Conservation (phyloP, 2,113 vertebrate species). For the Ptychochromis oligacanthus region DNA sequence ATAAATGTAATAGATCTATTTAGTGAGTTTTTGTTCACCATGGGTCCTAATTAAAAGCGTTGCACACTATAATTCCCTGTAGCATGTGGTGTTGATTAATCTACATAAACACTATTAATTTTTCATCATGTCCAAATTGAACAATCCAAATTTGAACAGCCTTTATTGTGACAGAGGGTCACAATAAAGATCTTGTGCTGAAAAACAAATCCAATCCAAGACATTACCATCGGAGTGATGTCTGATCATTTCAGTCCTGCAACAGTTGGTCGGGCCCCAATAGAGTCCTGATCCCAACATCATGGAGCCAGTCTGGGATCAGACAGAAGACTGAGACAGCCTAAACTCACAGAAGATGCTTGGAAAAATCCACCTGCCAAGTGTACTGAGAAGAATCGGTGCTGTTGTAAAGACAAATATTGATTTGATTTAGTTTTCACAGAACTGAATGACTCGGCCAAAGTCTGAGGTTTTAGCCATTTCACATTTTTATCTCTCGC, state of each 20-base stretch:
- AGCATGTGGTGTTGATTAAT: not conserved
- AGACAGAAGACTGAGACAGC: not conserved
- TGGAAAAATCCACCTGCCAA: not conserved
- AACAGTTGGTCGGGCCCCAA: conserved; percentile 5
- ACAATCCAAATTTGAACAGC: not conserved
- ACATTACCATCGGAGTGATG: not conserved
- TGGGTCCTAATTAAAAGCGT: not conserved
- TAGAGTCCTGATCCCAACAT: not conserved
- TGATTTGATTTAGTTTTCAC: conserved; percentile 6
- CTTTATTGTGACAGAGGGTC: not conserved
- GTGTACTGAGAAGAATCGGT: not conserved
- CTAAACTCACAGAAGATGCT: not conserved
- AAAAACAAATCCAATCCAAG: not conserved
- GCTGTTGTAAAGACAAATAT: conserved; percentile 4
- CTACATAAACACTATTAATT: not conserved
- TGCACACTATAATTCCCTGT: not conserved
- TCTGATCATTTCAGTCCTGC: not conserved
- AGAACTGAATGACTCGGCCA: not conserved
- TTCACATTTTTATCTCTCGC: not conserved
- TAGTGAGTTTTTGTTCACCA: not conserved
- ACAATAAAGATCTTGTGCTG: too few relatives aligned
- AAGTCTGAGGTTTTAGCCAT: not conserved
- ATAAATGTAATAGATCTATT: not conserved
- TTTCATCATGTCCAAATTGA: not conserved
- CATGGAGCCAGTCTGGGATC: not conserved